Percentiles rank a stretch among this genome's conserved stretches.
Evolutionary conservation across 2,797 vertebrate genomes (phyloP).

Genomic region (Onychomys torridus): DNA sequence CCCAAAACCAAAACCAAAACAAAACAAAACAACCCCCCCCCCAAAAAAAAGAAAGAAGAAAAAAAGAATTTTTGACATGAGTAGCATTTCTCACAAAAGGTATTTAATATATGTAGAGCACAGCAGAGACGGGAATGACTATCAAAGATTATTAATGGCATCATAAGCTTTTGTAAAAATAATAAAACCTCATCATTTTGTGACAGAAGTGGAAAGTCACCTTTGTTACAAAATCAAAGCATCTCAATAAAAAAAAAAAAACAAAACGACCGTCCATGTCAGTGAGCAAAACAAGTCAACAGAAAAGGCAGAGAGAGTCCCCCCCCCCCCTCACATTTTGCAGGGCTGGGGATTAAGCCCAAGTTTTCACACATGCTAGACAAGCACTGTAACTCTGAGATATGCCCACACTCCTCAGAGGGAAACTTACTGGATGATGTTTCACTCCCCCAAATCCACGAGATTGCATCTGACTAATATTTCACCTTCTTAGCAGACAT

Average conservation of each 20-base stretch:
- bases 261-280: background rate
- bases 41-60: no score
- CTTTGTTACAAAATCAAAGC: constrained; percentile 5
- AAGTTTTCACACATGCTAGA: no score
- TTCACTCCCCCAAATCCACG: constrained; percentile 4
- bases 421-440: constrained; percentile 24
- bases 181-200: constrained; percentile 27
- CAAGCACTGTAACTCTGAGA: background rate
- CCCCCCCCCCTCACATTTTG: background rate
- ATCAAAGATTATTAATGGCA: background rate
- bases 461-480: constrained; percentile 68
- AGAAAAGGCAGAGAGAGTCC: background rate
- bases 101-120: background rate
- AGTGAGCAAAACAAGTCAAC: constrained; percentile 17
- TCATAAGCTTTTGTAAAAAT: background rate
- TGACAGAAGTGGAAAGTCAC: background rate
- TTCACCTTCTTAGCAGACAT: constrained; percentile 58
- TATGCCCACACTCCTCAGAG: background rate
- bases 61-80: background rate
- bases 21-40: no score
- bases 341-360: background rate
- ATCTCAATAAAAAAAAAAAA: background rate
- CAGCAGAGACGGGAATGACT: background rate
- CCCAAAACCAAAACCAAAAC: no score
- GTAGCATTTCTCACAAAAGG: background rate